A percentile compares a stretch with the other conserved stretches of the same genome.
phyloP scores from a whole-genome alignment of 2,888 invertebrate genomes.

The Polietes domitor region DNA sequence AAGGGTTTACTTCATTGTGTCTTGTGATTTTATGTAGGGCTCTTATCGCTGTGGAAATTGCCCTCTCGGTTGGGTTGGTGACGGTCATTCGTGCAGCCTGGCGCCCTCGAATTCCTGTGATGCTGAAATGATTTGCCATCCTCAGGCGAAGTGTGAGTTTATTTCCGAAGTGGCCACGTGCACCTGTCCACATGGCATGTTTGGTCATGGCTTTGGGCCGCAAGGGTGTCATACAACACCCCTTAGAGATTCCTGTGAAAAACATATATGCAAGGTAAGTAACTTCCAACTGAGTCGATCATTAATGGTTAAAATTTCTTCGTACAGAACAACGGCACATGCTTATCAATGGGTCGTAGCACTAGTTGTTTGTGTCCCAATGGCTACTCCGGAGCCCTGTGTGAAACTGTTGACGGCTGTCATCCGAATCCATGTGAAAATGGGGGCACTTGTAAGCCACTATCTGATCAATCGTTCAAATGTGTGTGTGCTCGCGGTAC shows the following conservation, averaged over 20 bases:
- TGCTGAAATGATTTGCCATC: constrained; percentile 86
- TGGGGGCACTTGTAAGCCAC: constrained; percentile 86
- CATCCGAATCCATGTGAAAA: constrained; percentile 89
- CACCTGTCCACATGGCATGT: constrained; percentile 89
- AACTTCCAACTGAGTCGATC: too few species aligned
- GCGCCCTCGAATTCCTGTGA: constrained; percentile 73
- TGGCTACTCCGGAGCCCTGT: constrained; percentile 83
- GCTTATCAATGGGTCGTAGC: constrained; percentile 70
- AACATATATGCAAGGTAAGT: constrained; percentile 82
- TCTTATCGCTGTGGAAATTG: constrained; percentile 93
- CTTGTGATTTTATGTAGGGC: constrained; percentile 83
- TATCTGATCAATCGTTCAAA: constrained; percentile 74
- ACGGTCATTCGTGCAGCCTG: constrained; percentile 87
- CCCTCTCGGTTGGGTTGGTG: constrained; percentile 92
- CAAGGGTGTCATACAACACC: constrained; percentile 85
- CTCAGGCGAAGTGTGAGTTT: constrained; percentile 89
- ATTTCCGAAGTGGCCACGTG: constrained; percentile 86
- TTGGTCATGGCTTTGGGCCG: constrained; percentile 91
- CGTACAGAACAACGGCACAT: constrained; percentile 83
- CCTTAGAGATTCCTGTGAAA: constrained; percentile 81
- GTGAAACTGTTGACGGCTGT: constrained; percentile 85
- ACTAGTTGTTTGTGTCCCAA: constrained; percentile 76
- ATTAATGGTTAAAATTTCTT: too few species aligned
- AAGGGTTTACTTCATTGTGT: too few species aligned
- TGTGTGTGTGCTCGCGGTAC: constrained; percentile 87